A percentile compares a stretch with the other conserved stretches of the same genome.
Evolutionary conservation across 2,888 invertebrate species (phyloP).

Genomic region (Lissonota sp.): DNA sequence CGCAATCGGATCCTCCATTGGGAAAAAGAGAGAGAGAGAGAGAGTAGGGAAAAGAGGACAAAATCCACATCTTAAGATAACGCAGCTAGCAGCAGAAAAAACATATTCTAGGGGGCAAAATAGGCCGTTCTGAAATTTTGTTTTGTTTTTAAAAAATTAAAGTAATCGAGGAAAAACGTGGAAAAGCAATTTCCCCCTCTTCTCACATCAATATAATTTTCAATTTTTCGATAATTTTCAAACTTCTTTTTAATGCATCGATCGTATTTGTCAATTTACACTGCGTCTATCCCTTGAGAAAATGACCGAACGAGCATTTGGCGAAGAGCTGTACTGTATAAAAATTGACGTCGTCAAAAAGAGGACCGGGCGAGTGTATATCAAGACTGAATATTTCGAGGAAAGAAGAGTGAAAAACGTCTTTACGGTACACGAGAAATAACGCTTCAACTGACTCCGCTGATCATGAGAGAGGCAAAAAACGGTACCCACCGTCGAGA

Average conservation of each 20-base stretch:
- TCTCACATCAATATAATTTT: too few species aligned
- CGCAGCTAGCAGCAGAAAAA: too few species aligned
- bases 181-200: too few species aligned
- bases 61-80: too few species aligned
- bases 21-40: not conserved
- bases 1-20: conserved; percentile 22
- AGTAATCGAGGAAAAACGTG: too few species aligned
- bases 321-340: conserved; percentile 1
- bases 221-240: too few species aligned
- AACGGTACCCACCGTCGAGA: conserved; percentile 24
- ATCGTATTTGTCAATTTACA: not conserved
- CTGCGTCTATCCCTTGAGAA: not conserved
- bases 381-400: conserved; percentile 3
- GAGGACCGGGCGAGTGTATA: conserved; percentile 8
- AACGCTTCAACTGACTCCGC: conserved; percentile 14
- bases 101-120: too few species aligned
- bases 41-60: not conserved
- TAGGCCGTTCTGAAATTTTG: too few species aligned
- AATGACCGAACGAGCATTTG: too few species aligned
- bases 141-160: too few species aligned
- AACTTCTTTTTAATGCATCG: too few species aligned
- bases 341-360: conserved; percentile 37
- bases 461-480: conserved; percentile 34
- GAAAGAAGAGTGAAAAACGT: conserved; percentile 26
- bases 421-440: conserved; percentile 39